Evolutionary conservation across 30 jellyfish, hydroid and myxozoan genomes (phyloP).

Genomic region (Turritopsis dohrnii): DNA sequence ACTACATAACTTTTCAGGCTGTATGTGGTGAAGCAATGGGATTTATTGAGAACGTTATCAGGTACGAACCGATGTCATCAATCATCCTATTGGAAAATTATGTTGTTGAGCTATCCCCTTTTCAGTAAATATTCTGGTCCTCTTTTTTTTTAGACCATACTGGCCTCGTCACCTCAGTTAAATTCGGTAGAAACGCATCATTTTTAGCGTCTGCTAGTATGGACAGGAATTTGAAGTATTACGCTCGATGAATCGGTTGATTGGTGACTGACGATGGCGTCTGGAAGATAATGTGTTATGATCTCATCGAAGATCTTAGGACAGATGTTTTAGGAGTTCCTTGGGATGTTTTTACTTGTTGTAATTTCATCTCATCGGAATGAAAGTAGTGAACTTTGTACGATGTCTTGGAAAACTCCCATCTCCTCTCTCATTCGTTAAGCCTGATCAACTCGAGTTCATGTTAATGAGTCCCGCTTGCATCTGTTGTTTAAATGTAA

Average conservation of each 20-base stretch:
- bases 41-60: constrained; percentile 55
- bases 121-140: background rate
- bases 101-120: background rate
- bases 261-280: no score
- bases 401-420: background rate
- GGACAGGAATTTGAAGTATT: constrained; percentile 86
- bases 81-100: background rate
- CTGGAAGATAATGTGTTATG: no score
- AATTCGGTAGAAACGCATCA: constrained; percentile 85
- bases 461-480: no score
- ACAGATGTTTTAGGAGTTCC: no score
- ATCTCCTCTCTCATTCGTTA: background rate
- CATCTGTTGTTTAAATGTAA: no score
- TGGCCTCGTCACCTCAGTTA: constrained; percentile 81
- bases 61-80: constrained; percentile 41
- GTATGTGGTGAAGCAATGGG: constrained; percentile 94
- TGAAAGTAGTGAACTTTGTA: background rate
- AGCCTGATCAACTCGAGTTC: background rate
- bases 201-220: constrained; percentile 86
- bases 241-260: constrained; percentile 39
- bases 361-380: background rate
- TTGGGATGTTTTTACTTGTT: background rate
- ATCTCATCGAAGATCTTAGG: no score
- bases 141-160: constrained; percentile 58
- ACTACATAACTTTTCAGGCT: constrained; percentile 33